Evolutionary conservation across 2,888 invertebrate species (phyloP), one percentile per base, ranked within the genome.

Genomic region (Tortrix viridana): DNA sequence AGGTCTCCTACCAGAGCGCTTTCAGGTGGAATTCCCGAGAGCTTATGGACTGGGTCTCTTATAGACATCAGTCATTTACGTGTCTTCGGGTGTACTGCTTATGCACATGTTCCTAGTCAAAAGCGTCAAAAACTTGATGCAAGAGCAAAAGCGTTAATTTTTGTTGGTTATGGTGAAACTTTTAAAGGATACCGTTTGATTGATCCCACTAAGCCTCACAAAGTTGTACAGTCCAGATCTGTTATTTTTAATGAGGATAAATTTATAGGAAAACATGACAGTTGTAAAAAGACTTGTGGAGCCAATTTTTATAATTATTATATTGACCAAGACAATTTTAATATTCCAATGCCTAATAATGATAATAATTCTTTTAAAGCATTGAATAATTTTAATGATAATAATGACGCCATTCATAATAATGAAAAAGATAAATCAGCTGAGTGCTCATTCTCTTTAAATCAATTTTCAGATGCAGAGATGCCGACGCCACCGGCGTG

Each of bases 31-130:
- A 47, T 61, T 19, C 54, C 67, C 53, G 69, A 67, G 57, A 32
- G 57, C 53, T 54, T 58, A 38, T 67, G 67, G 67, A 38, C 62
- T 57, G 37, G 55, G 3, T 60, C 60, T 14, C 23, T 19, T 9
- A 23, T 64, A 14, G 56, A 58, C 32, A 38, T 66, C 7, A 43
- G 50, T 38, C 67, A 66, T 23, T 41, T 66, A 22, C 57, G 60
- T 14, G 53, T 65, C 1, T 67, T 65, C 56, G 67, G 65, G 22
- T 62, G 67, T 47, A 19, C 48, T 12, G 65, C 56, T 7, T 64
- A 43, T 32, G 47, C 58, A 2, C 38, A 22, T 3, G 14, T 64
- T 16, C 64, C 54, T 18, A n/a, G 41, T 16, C 46, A 46, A 32
- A 63, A 57, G 32, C 19, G 59, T 1, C 32, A 37, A 9, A 59